Base-by-base conservation (phyloP, 1,140 invertebrate species). In the Holotrichia oblita region DNA sequence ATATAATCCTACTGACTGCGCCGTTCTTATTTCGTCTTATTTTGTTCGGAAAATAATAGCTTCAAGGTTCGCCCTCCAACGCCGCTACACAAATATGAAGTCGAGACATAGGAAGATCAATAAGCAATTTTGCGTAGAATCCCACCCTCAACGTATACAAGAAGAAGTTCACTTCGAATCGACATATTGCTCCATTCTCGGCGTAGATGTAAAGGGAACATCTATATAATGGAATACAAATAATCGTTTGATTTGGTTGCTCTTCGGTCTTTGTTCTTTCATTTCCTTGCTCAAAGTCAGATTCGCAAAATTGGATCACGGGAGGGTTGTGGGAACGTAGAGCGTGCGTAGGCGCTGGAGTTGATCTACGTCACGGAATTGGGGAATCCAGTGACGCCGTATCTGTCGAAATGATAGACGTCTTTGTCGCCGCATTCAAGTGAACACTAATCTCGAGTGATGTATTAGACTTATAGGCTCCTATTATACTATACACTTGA, bases 181-280 rank as follows among this genome's bases (percentile, higher is more conserved):
- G 48, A 55, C 7, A 55, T 55, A 55, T 55, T 55, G 27, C 27
- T 55, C 48, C 7, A 6, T 55, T 55, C 12, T 55, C 14, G n/a
- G 48, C 48, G 17, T 17, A 55, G 48, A 55, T 55, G 48, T 17
- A 55, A 55, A 55, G 14, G 48, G 14, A 55, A 55, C 17, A 55
- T 55, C 7, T 55, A 17, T 34, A 34, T 55, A 55, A 55, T 55
- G 48, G 48, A 55, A 55, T 55, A 55, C 48, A 55, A 55, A 55
- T 55, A 55, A 55, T 55, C 48, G 48, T 55, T 55, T 55, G 48
- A 55, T 55, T 55, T 17, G 48, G 48, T 55, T n/a, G 48, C 48
- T 34, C 14, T 55, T 55, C 48, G 48, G 14, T 17, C 48, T 55
- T 55, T 55, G 48, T 55, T 55, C 48, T 55, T 55, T 55, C 48